Evolutionary conservation across 2,113 vertebrate species (phyloP).

Genomic region (Ophthalmolycus amberensis): DNA sequence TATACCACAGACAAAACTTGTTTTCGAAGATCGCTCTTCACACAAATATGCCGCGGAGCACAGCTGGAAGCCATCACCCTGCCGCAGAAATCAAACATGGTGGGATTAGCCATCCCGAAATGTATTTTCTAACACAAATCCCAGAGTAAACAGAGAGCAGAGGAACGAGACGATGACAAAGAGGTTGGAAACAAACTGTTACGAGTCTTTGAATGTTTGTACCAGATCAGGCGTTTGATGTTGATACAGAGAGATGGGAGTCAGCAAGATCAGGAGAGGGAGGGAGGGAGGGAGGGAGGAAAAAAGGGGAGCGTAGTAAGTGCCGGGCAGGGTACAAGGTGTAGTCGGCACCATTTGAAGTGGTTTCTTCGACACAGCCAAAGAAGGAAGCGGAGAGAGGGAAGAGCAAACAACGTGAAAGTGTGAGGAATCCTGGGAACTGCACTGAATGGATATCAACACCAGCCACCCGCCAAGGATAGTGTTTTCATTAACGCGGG

Average conservation of each 20-base stretch:
- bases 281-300: not conserved
- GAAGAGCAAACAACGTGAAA: conserved; percentile 66
- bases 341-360: conserved; percentile 71
- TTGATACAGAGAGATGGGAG: conserved; percentile 67
- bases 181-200: conserved; percentile 76
- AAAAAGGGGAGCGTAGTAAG: conserved; percentile 13
- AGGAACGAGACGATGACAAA: conserved; percentile 74
- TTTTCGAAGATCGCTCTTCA: conserved; percentile 80
- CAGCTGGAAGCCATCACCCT: conserved; percentile 82
- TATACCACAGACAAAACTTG: conserved; percentile 80
- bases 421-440: conserved; percentile 76
- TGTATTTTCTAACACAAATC: conserved; percentile 82
- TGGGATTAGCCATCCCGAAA: conserved; percentile 78
- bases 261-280: conserved; percentile 47
- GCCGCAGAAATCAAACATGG: conserved; percentile 74
- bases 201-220: conserved; percentile 65
- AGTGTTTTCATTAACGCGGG: conserved; percentile 79
- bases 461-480: conserved; percentile 67
- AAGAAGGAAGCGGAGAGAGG: conserved; percentile 66
- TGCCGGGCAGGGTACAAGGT: conserved; percentile 61
- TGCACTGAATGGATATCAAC: conserved; percentile 72
- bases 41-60: conserved; percentile 75
- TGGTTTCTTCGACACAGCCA: conserved; percentile 68
- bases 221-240: conserved; percentile 75
- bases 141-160: conserved; percentile 77